These are phyloP conservation scores for Plotosus lineatus DNA, from an alignment of 2,113 vertebrate genomes.

Conservation along the genomic window DNA sequence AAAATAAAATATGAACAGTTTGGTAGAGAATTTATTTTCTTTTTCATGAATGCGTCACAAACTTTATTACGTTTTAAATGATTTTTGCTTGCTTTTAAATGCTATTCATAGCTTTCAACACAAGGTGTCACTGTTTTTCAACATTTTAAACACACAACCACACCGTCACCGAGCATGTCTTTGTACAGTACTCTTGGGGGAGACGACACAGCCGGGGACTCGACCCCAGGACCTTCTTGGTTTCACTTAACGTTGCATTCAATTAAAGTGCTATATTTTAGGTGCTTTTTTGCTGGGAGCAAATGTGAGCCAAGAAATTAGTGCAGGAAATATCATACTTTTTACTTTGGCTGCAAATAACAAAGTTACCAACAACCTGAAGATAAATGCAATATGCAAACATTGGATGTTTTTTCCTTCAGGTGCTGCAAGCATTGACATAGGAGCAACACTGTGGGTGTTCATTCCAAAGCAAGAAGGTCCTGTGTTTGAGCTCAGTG, in stretches of 20 bases:
- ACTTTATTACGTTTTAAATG: too few relatives aligned
- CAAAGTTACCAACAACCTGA: background rate
- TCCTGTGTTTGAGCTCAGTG: too few relatives aligned
- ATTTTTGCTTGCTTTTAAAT: background rate
- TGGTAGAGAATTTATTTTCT: background rate
- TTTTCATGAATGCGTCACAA: background rate
- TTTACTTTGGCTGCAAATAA: background rate
- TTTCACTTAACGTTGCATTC: background rate
- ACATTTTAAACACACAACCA: background rate
- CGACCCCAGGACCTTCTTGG: background rate
- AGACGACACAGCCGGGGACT: too few relatives aligned
- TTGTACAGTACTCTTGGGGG: too few relatives aligned
- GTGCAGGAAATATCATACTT: background rate
- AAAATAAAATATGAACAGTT: background rate
- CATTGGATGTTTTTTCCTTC: too few relatives aligned
- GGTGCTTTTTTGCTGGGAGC: background rate
- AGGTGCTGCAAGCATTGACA: too few relatives aligned
- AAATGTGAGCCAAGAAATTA: background rate
- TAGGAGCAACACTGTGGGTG: too few relatives aligned
- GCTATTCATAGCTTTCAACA: background rate
- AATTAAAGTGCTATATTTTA: background rate
- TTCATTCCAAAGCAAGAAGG: too few relatives aligned
- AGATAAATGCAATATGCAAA: background rate
- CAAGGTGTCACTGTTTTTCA: slow-evolving; percentile 6
- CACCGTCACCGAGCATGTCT: too few relatives aligned